phyloP scores from a whole-genome alignment of 1,140 invertebrate species.

The Drosophila insularis region DNA sequence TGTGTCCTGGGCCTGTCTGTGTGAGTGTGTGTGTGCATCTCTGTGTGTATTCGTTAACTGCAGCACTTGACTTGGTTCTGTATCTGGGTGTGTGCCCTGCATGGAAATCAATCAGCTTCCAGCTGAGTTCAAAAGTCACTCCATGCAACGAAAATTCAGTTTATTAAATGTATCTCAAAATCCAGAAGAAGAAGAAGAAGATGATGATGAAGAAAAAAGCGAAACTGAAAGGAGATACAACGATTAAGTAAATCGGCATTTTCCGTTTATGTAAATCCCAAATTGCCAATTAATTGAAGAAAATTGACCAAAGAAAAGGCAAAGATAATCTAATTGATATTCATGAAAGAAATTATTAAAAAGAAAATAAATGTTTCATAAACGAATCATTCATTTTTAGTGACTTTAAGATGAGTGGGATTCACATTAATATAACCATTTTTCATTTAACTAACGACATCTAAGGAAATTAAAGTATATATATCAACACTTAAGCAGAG shows the following conservation, averaged over 20 bases:
- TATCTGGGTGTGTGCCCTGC: not conserved
- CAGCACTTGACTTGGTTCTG: conserved; percentile 57
- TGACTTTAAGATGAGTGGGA: too few species aligned
- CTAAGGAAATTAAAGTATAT: too few species aligned
- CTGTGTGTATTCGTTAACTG: conserved; percentile 65
- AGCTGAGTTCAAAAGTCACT: conserved; percentile 45
- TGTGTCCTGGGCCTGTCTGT: not conserved
- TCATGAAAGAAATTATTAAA: too few species aligned
- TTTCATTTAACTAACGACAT: too few species aligned
- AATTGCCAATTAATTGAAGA: conserved; percentile 7
- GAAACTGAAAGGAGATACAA: not conserved
- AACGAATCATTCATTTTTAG: too few species aligned
- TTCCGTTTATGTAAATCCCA: not conserved
- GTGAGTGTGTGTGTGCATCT: not conserved
- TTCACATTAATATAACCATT: too few species aligned
- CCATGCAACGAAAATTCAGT: conserved; percentile 40
- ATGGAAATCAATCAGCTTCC: conserved; percentile 68
- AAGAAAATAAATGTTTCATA: too few species aligned
- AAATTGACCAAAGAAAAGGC: not conserved
- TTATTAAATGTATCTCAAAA: conserved; percentile 53
- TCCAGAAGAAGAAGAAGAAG: not conserved
- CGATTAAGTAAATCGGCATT: not conserved
- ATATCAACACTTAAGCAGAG: too few species aligned
- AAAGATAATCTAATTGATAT: not conserved
- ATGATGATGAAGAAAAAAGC: not conserved